phyloP scores from a whole-genome alignment of 2,888 invertebrate genomes.

The Tineola bisselliella region DNA sequence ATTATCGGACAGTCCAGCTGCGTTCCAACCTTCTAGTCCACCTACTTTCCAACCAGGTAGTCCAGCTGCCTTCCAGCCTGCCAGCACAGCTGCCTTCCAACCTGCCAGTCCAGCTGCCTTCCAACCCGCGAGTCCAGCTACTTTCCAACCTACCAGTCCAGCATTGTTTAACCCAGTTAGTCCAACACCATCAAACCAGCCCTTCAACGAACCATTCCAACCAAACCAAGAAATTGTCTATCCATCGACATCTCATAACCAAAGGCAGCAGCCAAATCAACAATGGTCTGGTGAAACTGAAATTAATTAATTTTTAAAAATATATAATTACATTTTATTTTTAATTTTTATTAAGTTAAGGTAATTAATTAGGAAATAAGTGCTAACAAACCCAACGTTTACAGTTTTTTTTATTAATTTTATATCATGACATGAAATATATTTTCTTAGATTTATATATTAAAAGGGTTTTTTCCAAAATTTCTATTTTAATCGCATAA shows the following conservation, averaged over 20 bases:
- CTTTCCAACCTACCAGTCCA: background rate
- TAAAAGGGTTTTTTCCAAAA: too few relatives aligned
- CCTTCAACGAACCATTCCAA: background rate
- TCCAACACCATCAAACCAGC: background rate
- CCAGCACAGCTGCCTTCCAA: background rate
- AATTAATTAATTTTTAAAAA: slow-evolving; percentile 50
- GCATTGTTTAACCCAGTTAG: background rate
- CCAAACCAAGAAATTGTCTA: background rate
- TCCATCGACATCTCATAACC: slow-evolving; percentile 5
- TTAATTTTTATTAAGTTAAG: background rate
- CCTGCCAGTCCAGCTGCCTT: background rate
- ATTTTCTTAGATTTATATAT: too few relatives aligned
- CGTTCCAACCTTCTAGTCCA: background rate
- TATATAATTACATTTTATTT: background rate
- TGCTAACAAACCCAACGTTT: slow-evolving; percentile 4
- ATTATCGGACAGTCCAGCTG: background rate
- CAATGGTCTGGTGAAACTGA: slow-evolving; percentile 55
- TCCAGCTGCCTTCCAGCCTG: background rate
- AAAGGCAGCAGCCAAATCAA: slow-evolving; percentile 21
- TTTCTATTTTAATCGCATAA: too few relatives aligned
- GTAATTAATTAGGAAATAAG: background rate
- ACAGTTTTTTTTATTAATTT: background rate
- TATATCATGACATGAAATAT: background rate
- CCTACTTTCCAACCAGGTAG: background rate
- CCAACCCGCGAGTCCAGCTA: background rate